Conservation (phyloP, 2,113 vertebrate species). For the Myxocyprinus asiaticus region DNA sequence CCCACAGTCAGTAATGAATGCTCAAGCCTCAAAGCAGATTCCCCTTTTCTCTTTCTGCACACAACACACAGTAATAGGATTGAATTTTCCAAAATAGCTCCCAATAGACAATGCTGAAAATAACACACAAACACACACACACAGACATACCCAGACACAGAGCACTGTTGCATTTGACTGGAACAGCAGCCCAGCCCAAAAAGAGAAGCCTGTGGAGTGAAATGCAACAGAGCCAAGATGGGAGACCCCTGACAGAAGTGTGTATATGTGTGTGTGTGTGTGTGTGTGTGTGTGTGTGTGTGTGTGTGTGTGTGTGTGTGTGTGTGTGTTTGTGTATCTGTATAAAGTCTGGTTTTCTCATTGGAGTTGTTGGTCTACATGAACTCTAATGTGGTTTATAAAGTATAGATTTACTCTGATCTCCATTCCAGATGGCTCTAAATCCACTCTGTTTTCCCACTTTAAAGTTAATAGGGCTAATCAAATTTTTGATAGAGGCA, state of each 20-base stretch:
- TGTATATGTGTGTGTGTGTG: no score
- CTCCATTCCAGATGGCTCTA: constrained; percentile 1
- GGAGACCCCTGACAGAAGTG: no score
- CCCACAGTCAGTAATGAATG: constrained; percentile 23
- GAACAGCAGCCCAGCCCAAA: constrained; percentile 23
- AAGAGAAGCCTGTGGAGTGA: neutral
- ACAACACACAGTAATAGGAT: neutral
- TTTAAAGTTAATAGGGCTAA: no score
- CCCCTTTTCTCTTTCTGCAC: neutral
- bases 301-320: no score
- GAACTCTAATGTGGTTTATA: constrained; percentile 3
- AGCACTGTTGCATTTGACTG: constrained; percentile 11
- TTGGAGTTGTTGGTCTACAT: constrained; percentile 5
- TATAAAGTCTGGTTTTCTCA: constrained; percentile 35
- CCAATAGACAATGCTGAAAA: neutral
- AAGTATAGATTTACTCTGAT: constrained; percentile 16
- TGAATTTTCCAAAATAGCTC: constrained; percentile 22
- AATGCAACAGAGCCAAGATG: constrained; percentile 13
- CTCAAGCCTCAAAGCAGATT: neutral
- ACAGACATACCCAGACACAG: neutral
- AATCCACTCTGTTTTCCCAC: no score
- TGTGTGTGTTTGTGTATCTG: constrained; percentile 1
- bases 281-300: no score
- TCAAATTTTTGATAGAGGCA: no score
- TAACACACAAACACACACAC: constrained; percentile 33